Conservation (phyloP, 1,140 invertebrate genomes). For the Magallana gigas region DNA sequence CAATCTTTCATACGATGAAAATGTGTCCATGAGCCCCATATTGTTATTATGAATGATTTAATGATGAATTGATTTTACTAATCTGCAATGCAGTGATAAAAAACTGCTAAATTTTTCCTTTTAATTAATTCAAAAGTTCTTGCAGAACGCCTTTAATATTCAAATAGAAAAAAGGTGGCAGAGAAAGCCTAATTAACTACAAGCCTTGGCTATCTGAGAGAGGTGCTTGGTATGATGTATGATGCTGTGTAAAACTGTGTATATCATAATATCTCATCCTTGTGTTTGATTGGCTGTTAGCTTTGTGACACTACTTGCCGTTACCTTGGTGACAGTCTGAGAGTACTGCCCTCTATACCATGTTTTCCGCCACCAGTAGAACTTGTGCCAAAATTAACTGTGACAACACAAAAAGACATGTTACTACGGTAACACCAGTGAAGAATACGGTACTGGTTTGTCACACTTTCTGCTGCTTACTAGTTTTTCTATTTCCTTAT, state of each 20-base stretch:
- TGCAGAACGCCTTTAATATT: not conserved
- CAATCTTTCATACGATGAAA: no score
- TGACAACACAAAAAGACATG: constrained; percentile 39
- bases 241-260: constrained; percentile 23
- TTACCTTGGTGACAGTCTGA: constrained; percentile 61
- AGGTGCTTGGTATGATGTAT: not conserved
- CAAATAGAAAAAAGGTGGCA: not conserved
- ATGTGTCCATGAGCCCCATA: no score
- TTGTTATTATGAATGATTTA: no score
- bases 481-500: no score
- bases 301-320: constrained; percentile 29
- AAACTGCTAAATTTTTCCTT: no score
- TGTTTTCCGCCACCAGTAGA: constrained; percentile 48
- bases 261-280: constrained; percentile 30
- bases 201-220: not conserved
- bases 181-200: not conserved
- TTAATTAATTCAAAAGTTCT: no score
- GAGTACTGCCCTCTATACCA: constrained; percentile 50
- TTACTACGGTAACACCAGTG: constrained; percentile 35
- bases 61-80: no score
- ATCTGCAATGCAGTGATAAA: no score
- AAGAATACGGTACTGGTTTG: constrained; percentile 34
- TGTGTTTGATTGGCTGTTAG: constrained; percentile 12
- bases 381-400: constrained; percentile 53
- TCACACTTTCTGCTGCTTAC: no score